phyloP scores from a whole-genome alignment of 2,888 invertebrate genomes.

The Halocaridina rubra region DNA sequence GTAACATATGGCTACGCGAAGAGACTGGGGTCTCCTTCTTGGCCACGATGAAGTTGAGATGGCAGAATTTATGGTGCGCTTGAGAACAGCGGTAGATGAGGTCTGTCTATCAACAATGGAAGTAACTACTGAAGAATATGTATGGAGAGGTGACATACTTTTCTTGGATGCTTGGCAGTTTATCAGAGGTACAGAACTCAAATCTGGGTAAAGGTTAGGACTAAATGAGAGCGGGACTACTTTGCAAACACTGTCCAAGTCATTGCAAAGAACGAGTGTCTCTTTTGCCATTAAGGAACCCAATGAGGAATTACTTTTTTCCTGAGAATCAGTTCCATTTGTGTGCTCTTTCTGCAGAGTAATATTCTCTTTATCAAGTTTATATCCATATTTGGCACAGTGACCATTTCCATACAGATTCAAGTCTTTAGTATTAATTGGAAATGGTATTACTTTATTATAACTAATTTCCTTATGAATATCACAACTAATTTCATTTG shows the following conservation, averaged over 20 bases:
- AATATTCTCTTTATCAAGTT: slow-evolving; percentile 10
- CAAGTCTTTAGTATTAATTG: slow-evolving; percentile 11
- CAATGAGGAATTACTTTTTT: not conserved
- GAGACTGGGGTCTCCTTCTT: slow-evolving; percentile 37
- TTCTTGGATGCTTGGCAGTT: slow-evolving; percentile 23
- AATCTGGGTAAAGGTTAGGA: slow-evolving; percentile 48
- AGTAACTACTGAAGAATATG: not conserved
- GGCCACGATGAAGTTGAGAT: slow-evolving; percentile 44
- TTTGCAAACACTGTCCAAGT: slow-evolving; percentile 46
- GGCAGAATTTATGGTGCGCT: not conserved
- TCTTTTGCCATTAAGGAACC: slow-evolving; percentile 5
- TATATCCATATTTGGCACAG: too few species aligned
- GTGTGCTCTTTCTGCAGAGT: not conserved
- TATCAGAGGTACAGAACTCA: slow-evolving; percentile 34
- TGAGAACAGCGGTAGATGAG: slow-evolving; percentile 18
- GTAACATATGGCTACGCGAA: slow-evolving; percentile 48
- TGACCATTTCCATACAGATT: too few species aligned
- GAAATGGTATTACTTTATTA: slow-evolving; percentile 43
- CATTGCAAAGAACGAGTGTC: slow-evolving; percentile 49
- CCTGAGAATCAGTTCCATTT: not conserved
- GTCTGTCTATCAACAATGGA: slow-evolving; percentile 7
- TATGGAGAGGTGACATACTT: slow-evolving; percentile 18
- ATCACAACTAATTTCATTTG: slow-evolving; percentile 30
- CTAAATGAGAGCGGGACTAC: slow-evolving; percentile 47
- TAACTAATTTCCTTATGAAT: slow-evolving; percentile 37